These are phyloP conservation scores for Agapornis roseicollis DNA, from an alignment of 2,113 vertebrate genomes.

Conservation along the genomic window DNA sequence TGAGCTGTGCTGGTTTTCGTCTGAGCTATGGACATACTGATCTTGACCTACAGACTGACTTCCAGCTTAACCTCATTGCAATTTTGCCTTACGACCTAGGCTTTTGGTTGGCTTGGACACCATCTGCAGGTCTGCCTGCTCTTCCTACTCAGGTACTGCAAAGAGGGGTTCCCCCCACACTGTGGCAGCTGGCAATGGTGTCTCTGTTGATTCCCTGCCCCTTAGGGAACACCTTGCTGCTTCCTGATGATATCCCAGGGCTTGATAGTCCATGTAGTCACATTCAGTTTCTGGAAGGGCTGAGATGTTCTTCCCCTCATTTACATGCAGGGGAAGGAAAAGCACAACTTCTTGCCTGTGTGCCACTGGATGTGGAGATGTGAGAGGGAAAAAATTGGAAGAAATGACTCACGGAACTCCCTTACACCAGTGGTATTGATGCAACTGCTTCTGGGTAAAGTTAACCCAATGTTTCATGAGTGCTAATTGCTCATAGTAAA, in stretches of 20 bases:
- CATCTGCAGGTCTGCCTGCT: background rate
- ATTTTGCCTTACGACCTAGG: background rate
- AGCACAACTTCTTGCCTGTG: background rate
- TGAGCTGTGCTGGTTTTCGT: background rate
- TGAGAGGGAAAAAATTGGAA: background rate
- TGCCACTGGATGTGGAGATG: background rate
- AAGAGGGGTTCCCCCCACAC: rapidly evolving
- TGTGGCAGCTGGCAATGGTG: rapidly evolving
- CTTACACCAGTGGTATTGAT: background rate
- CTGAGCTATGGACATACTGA: rapidly evolving
- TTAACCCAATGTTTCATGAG: background rate
- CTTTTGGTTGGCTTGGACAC: background rate
- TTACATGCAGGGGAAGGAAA: background rate
- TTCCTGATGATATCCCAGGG: background rate
- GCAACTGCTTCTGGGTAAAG: background rate
- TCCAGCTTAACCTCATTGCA: rapidly evolving
- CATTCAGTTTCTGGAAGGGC: background rate
- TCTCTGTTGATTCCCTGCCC: background rate
- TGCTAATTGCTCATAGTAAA: background rate
- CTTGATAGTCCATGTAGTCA: background rate
- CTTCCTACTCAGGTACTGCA: background rate
- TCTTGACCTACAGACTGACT: background rate
- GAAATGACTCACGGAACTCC: background rate
- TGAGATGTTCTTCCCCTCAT: background rate
- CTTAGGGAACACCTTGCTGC: background rate